Evolutionary conservation across 2,888 invertebrate genomes (phyloP).

Genomic region (Drosophila atripex): DNA sequence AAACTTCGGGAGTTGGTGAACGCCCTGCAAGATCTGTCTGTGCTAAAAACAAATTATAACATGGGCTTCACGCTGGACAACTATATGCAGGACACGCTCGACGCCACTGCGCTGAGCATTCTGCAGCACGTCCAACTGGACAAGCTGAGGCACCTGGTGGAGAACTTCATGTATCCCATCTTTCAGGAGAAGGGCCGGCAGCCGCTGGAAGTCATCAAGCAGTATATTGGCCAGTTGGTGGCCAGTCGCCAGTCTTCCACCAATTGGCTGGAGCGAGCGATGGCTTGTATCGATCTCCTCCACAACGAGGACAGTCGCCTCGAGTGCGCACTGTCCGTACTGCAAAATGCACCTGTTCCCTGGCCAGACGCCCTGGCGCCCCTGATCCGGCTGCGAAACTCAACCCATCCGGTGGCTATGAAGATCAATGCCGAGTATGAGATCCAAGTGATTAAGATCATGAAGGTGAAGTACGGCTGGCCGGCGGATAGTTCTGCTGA

Average conservation of each 20-base stretch:
- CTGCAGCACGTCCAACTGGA: slow-evolving; percentile 82
- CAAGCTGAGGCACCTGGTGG: slow-evolving; percentile 80
- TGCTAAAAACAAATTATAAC: slow-evolving; percentile 82
- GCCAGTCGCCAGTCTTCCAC: slow-evolving; percentile 77
- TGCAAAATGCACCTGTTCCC: slow-evolving; percentile 83
- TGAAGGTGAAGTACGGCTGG: slow-evolving; percentile 84
- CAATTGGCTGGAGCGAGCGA: slow-evolving; percentile 82
- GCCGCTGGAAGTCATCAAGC: slow-evolving; percentile 77
- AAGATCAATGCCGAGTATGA: slow-evolving; percentile 82
- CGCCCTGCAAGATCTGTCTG: slow-evolving; percentile 80
- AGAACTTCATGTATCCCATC: slow-evolving; percentile 82
- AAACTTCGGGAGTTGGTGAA: slow-evolving; percentile 80
- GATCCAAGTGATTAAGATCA: slow-evolving; percentile 83
- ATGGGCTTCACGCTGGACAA: slow-evolving; percentile 82
- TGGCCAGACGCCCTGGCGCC: slow-evolving; percentile 81
- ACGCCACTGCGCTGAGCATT: slow-evolving; percentile 82
- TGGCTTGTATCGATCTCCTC: slow-evolving; percentile 80
- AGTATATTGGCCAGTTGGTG: slow-evolving; percentile 81
- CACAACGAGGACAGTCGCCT: slow-evolving; percentile 83
- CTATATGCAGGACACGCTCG: slow-evolving; percentile 82
- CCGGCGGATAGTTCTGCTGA: slow-evolving; percentile 76
- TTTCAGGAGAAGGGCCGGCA: slow-evolving; percentile 81
- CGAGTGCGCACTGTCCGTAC: slow-evolving; percentile 78
- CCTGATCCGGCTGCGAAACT: slow-evolving; percentile 80
- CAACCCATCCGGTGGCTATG: slow-evolving; percentile 82